These are phyloP conservation scores for Microplitis deprimator DNA, from an alignment of 2,888 invertebrate species.

Conservation along the genomic window DNA sequence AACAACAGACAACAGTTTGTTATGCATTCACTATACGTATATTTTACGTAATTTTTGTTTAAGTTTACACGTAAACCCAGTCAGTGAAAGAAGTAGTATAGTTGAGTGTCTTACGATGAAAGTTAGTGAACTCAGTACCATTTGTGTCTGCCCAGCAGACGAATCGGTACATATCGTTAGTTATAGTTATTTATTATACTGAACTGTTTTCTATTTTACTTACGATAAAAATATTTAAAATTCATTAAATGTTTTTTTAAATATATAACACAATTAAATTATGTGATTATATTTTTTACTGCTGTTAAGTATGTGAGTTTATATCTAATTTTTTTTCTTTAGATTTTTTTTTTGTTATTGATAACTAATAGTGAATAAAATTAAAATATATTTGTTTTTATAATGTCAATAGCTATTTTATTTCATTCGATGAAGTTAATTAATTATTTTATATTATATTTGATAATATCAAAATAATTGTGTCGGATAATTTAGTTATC, in stretches of 20 bases:
- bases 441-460: neutral
- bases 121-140: neutral
- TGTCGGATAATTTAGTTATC: neutral
- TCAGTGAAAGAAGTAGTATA: neutral
- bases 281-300: neutral
- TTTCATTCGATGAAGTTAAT: neutral
- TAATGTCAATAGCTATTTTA: too few relatives aligned
- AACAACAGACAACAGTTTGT: neutral
- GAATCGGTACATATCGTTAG: neutral
- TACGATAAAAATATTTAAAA: neutral
- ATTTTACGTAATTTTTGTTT: neutral
- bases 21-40: neutral
- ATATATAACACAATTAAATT: neutral
- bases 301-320: neutral
- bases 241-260: neutral
- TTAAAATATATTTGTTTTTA: neutral
- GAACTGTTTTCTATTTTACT: too few relatives aligned
- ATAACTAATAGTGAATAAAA: neutral
- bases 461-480: neutral
- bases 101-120: neutral
- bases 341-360: neutral
- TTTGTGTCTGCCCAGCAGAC: neutral
- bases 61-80: neutral
- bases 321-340: neutral
- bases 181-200: too few relatives aligned